A percentile compares a stretch with the other conserved stretches of the same genome.
phyloP scores from a whole-genome alignment of 2,113 vertebrate species.

The Platycercus adscitus region DNA sequence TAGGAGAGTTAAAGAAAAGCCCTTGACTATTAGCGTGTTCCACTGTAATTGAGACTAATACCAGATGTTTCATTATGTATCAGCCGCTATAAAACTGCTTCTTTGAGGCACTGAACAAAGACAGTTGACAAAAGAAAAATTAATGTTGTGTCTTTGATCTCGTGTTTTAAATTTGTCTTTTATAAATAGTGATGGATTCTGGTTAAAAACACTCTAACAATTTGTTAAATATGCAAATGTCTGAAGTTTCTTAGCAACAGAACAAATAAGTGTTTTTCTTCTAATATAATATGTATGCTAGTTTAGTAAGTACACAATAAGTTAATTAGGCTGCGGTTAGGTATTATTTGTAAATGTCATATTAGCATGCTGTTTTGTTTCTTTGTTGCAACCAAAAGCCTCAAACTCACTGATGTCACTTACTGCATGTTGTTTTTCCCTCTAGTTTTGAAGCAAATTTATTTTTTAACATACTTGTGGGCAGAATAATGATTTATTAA shows the following conservation, averaged over 20 bases:
- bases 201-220: conserved; percentile 72
- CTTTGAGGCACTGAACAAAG: conserved; percentile 62
- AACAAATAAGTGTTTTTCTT: conserved; percentile 77
- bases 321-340: conserved; percentile 81
- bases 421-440: conserved; percentile 12
- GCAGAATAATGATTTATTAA: conserved; percentile 68
- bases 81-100: conserved; percentile 24
- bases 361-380: conserved; percentile 76
- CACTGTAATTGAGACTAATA: conserved; percentile 49
- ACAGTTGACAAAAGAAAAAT: conserved; percentile 66
- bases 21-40: conserved; percentile 35
- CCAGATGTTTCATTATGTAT: conserved; percentile 70
- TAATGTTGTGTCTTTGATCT: conserved; percentile 71
- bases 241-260: conserved; percentile 78
- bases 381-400: conserved; percentile 62
- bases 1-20: conserved; percentile 12
- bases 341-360: conserved; percentile 83
- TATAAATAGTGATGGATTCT: conserved; percentile 74
- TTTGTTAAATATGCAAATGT: conserved; percentile 80
- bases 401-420: conserved; percentile 63
- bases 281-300: conserved; percentile 74
- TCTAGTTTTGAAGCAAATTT: conserved; percentile 51
- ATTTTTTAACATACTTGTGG: conserved; percentile 62
- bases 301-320: conserved; percentile 78
- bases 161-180: conserved; percentile 71